phyloP scores from a whole-genome alignment of 2,113 vertebrate species.

The Ictidomys tridecemlineatus region DNA sequence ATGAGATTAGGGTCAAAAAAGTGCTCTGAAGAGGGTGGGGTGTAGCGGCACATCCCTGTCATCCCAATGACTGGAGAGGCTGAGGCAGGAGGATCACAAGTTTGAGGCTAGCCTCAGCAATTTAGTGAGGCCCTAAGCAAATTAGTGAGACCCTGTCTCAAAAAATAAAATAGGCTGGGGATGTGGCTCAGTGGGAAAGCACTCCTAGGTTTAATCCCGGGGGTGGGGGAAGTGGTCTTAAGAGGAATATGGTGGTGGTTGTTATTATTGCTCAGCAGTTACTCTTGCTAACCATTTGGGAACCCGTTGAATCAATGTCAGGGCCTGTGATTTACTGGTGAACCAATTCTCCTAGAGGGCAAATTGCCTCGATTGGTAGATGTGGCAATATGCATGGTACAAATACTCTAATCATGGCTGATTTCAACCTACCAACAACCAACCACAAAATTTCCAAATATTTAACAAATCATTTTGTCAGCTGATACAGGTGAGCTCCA shows the following conservation, averaged over 20 bases:
- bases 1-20: neutral
- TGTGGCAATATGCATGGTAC: neutral
- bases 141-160: too few species aligned
- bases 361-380: neutral
- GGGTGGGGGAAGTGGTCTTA: neutral
- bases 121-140: too few species aligned
- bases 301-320: neutral
- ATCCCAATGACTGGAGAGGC: too few species aligned
- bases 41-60: neutral
- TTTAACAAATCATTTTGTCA: neutral
- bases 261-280: neutral
- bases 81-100: too few species aligned
- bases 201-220: too few species aligned
- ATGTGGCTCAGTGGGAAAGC: too few species aligned
- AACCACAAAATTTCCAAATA: neutral
- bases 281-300: neutral
- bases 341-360: neutral
- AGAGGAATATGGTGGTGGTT: neutral
- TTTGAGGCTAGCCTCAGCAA: too few species aligned
- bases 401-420: neutral
- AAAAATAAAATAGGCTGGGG: too few species aligned
- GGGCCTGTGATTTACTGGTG: neutral
- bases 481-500: neutral
- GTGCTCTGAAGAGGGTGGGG: too few species aligned
- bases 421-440: neutral